phyloP scores from a whole-genome alignment of 2,113 vertebrate species.

The Dissostichus mawsoni region DNA sequence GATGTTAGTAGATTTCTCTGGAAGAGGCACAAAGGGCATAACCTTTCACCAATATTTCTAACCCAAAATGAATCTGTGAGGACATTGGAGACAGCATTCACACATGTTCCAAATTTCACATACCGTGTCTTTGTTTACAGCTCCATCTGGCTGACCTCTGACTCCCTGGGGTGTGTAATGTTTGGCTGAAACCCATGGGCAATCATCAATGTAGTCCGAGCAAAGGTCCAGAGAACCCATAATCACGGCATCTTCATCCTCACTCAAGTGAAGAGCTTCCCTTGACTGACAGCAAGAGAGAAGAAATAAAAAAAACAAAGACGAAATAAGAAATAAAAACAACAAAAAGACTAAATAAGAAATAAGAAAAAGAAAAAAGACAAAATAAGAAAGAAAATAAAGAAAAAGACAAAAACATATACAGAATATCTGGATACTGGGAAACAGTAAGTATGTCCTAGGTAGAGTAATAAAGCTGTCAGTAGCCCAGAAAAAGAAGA shows the following conservation, averaged over 20 bases:
- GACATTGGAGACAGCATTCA: neutral
- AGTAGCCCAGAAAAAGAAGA: conserved; percentile 5
- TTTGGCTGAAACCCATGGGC: conserved; percentile 50
- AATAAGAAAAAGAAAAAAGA: neutral
- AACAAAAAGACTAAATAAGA: neutral
- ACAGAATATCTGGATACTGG: too few relatives aligned
- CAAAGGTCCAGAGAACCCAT: conserved; percentile 80
- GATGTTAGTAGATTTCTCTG: neutral
- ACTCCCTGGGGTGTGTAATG: conserved; percentile 51
- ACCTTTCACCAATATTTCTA: neutral
- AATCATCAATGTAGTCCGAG: conserved; percentile 76
- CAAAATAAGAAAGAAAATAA: too few relatives aligned
- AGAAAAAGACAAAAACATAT: too few relatives aligned
- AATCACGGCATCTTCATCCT: conserved; percentile 62
- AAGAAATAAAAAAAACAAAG: too few relatives aligned
- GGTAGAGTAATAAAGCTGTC: neutral
- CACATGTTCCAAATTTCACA: neutral
- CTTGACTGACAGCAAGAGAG: conserved; percentile 63
- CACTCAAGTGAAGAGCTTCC: conserved; percentile 72
- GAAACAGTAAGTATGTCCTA: neutral
- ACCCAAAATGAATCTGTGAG: neutral
- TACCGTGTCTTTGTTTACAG: conserved; percentile 46
- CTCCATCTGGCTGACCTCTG: conserved; percentile 57
- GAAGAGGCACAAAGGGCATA: neutral
- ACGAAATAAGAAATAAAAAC: neutral